Base-by-base conservation (phyloP, 2,113 vertebrate species). In the Noctilio leporinus region DNA sequence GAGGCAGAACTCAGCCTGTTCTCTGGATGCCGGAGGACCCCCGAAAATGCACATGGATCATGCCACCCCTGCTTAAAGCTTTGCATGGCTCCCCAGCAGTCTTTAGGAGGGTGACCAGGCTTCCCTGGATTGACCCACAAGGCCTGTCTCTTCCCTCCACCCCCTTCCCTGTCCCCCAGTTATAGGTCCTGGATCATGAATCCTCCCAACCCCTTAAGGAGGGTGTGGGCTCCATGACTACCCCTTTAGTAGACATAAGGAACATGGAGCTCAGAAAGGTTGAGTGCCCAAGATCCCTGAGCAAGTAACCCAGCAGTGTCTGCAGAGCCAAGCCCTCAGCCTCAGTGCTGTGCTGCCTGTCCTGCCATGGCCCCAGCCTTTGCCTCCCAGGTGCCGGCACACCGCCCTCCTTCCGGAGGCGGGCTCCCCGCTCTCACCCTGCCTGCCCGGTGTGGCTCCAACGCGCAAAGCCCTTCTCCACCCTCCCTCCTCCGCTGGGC, bases 311-410 rank as follows among this genome's bases (percentile, higher is more conserved):
- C 28, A 30, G 65, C 14, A 10, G 47, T 43, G 75, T 30, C 47
- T 51, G 12, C n/a, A 55, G n/a, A 53, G 43, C 45, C 30, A n/a
- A 12, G 51, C 24, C 80, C 26, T 28, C 28, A 10, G 1, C 8
- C 49, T 17, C 70, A 2, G 5, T 24, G 49, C 19, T 12, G 2
- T 15, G 80, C 16, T 16, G 28, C 35, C 2, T 22, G 4, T 22
- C 45, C 30, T 24, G 0, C 2, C 9, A 20, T 0, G 1, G 4
- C 62, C 59, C 64, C 4, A 15, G 17, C 69, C 72, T 57, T 10
- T 35, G 53, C 12, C 64, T 53, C 26, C 88, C 28, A 11, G n/a
- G 62, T 14, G 1, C 35, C 49, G 30, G 65, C 14, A 0, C 28
- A 35, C 33, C 1, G 1, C 57, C 51, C 33, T 6, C 76, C 65